Conservation (phyloP, 92 coral and sea anemone species). For the Epizoanthus illoricatus region DNA sequence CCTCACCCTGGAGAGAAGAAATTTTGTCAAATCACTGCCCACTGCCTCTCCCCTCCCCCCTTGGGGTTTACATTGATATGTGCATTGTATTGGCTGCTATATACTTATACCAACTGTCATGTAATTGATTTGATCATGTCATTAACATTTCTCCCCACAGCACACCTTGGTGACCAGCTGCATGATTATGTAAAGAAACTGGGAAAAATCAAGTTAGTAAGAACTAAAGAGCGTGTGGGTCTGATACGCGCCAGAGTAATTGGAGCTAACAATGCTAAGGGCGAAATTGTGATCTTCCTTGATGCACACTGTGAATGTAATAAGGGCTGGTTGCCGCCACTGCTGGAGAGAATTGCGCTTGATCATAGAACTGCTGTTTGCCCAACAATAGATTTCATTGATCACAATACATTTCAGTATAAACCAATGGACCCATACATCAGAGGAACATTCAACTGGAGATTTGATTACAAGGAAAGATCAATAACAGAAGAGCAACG, state of each 20-base stretch:
- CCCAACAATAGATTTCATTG: constrained; percentile 97
- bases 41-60: too few relatives aligned
- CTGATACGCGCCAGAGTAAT: constrained; percentile 88
- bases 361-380: constrained; percentile 90
- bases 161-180: constrained; percentile 70
- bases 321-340: constrained; percentile 95
- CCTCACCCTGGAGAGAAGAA: too few relatives aligned
- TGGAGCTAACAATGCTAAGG: constrained; percentile 85
- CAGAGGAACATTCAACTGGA: constrained; percentile 97
- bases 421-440: constrained; percentile 96
- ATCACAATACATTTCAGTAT: constrained; percentile 95
- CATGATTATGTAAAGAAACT: constrained; percentile 67
- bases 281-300: constrained; percentile 85
- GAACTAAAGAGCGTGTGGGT: constrained; percentile 96
- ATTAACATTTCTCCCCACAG: constrained; percentile 42
- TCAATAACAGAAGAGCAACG: constrained; percentile 75
- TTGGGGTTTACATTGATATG: too few relatives aligned
- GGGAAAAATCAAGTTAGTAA: constrained; percentile 76
- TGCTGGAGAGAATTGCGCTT: constrained; percentile 91
- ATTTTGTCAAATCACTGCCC: too few relatives aligned
- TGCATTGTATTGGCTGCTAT: too few relatives aligned
- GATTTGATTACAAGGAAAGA: constrained; percentile 97
- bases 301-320: constrained; percentile 98
- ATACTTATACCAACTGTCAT: too few relatives aligned
- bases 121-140: too few relatives aligned